Conservation (phyloP, 2,797 vertebrate species). For the Silurus aristotelis region DNA sequence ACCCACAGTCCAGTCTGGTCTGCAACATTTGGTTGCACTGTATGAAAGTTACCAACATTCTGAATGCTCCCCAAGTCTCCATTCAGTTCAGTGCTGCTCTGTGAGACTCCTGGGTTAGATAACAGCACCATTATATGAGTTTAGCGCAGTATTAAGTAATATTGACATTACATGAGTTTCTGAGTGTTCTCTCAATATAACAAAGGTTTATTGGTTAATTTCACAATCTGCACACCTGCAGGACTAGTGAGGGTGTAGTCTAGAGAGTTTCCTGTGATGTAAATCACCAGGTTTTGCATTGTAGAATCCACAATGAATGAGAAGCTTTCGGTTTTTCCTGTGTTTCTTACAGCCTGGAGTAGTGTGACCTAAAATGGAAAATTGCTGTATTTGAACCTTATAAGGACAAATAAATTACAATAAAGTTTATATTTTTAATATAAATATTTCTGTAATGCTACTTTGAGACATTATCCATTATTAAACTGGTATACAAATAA, state of each 20-base stretch:
- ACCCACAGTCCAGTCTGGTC: constrained; percentile 44
- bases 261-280: constrained; percentile 46
- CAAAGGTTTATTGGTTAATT: not conserved
- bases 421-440: too few species aligned
- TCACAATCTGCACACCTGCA: constrained; percentile 15
- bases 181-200: not conserved
- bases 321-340: constrained; percentile 37
- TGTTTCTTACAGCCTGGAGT: constrained; percentile 44
- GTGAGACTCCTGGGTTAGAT: constrained; percentile 18
- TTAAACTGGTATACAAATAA: too few species aligned
- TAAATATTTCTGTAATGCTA: too few species aligned
- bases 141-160: not conserved
- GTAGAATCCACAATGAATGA: constrained; percentile 49
- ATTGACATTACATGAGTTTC: not conserved
- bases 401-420: too few species aligned
- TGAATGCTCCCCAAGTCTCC: constrained; percentile 39
- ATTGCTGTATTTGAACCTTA: not conserved
- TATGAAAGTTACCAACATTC: constrained; percentile 46
- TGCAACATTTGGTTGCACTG: constrained; percentile 7
- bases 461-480: too few species aligned
- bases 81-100: not conserved
- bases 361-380: constrained; percentile 46
- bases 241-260: constrained; percentile 44
- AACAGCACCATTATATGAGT: not conserved
- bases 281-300: constrained; percentile 47